Evolutionary conservation across 1,140 invertebrate species (phyloP).

Genomic region (Mylabris phalerata): DNA sequence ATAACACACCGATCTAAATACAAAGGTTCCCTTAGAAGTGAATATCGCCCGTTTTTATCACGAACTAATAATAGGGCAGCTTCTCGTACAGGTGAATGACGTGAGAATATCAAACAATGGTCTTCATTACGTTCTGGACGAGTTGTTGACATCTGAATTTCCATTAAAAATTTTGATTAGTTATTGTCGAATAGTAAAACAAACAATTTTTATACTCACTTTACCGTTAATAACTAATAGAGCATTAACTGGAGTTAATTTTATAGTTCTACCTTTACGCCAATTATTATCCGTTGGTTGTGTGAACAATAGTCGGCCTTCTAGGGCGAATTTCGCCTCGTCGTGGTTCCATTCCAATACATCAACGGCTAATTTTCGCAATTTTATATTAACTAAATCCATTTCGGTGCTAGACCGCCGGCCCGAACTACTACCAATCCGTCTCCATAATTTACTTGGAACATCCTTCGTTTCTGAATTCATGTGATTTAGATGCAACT

Average conservation of each 20-base stretch:
- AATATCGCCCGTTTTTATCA: conserved; percentile 83
- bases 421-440: conserved; percentile 74
- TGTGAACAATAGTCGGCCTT: conserved; percentile 77
- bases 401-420: conserved; percentile 66
- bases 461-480: conserved; percentile 90
- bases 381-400: conserved; percentile 79
- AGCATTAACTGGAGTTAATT: conserved; percentile 79
- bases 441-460: conserved; percentile 80
- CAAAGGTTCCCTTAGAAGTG: conserved; percentile 79
- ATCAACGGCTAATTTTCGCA: conserved; percentile 87
- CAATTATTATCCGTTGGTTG: conserved; percentile 85
- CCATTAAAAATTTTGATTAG: neutral
- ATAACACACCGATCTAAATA: conserved; percentile 86
- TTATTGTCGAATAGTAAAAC: neutral
- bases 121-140: conserved; percentile 36
- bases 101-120: conserved; percentile 48
- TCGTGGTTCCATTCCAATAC: conserved; percentile 90
- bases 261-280: conserved; percentile 78
- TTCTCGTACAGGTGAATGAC: conserved; percentile 67
- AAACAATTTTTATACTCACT: conserved; percentile 45
- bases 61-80: conserved; percentile 81
- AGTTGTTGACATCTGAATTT: conserved; percentile 18
- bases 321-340: conserved; percentile 78
- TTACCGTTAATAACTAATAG: conserved; percentile 82
- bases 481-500: conserved; percentile 89